Evolutionary conservation across 2,888 invertebrate species (phyloP), one percentile per base, ranked within the genome.

Genomic region (Ashinkailepas kermadecensis): DNA sequence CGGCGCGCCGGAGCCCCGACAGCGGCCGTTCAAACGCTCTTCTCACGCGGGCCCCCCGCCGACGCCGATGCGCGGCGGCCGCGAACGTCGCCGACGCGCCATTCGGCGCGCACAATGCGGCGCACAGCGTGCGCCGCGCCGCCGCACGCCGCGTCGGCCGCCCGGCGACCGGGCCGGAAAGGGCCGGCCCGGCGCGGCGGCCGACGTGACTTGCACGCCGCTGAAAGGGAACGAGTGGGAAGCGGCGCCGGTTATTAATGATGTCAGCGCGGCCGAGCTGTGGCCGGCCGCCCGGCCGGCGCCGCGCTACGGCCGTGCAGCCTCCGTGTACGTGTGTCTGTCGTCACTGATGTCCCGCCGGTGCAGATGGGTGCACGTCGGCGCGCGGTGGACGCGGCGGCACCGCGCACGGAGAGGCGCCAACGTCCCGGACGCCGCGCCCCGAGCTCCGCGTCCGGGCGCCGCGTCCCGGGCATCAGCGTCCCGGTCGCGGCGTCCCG

Each of bases 41-140:
- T 39, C 39, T 39, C 39, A 39, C 39, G 39, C 15, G 59, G 39
- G 15, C 70, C 70, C 39, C 70, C 70, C 70, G 70, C 70, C 39
- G 70, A 13, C 70, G 9, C 39, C 25, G 65, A 13, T 23, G 65
- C 23, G 65, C 65, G n/a, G 23, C 65, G 62, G 23, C 23, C 15
- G 23, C 23, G 15, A 59, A 59, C 59, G 59, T 15, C 59, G 59
- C 59, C 59, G 15, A 59, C 15, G 23, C 65, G 65, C 65, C 65
- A n/a, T n/a, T 67, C 23, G 70, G 15, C 70, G 70, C 70, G 70
- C 70, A 70, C 70, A 70, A 70, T 70, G 23, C 70, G 70, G 13
- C 13, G 25, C 15, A 4, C 21, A 70, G 65, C n/a, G 65, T 15
- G 59, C 59, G n/a, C 65, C 23, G 65, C n/a, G 23, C 23, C 23